Conservation (phyloP, 1,140 invertebrate species). For the Papilio polytes region DNA sequence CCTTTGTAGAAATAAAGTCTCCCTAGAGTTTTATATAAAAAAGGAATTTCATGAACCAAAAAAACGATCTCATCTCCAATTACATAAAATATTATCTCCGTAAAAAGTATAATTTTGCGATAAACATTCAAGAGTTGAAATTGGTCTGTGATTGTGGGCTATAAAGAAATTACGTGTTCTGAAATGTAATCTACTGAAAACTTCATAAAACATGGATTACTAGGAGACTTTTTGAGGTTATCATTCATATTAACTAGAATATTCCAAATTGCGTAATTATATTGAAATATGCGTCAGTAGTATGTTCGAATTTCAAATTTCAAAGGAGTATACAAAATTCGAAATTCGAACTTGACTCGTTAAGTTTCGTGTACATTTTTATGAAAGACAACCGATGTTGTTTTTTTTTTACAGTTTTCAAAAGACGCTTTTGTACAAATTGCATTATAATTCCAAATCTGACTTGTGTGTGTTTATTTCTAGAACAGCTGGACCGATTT, state of each 20-base stretch:
- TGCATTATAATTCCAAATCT: too few species aligned
- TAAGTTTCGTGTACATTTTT: too few species aligned
- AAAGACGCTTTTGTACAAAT: too few species aligned
- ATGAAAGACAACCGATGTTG: too few species aligned
- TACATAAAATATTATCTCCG: slow-evolving; percentile 9
- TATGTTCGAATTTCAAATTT: too few species aligned
- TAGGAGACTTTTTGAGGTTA: not conserved
- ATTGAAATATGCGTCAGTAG: too few species aligned
- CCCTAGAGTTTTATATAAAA: not conserved
- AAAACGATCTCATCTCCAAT: not conserved
- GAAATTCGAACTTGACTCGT: too few species aligned
- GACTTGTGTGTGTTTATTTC: too few species aligned
- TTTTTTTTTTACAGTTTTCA: too few species aligned
- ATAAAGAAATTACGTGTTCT: slow-evolving; percentile 21
- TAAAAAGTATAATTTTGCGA: not conserved
- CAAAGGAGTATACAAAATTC: too few species aligned
- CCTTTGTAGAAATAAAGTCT: not conserved
- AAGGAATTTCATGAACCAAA: not conserved
- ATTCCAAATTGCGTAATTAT: not conserved
- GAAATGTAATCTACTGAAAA: not conserved
- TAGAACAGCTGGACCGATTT: too few species aligned
- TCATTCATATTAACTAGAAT: not conserved
- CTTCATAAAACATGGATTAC: not conserved
- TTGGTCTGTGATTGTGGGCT: slow-evolving; percentile 7
- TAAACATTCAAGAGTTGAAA: slow-evolving; percentile 16